phyloP scores from a whole-genome alignment of 35 echinoderm and acorn worm species.

The Chiridota heheva region DNA sequence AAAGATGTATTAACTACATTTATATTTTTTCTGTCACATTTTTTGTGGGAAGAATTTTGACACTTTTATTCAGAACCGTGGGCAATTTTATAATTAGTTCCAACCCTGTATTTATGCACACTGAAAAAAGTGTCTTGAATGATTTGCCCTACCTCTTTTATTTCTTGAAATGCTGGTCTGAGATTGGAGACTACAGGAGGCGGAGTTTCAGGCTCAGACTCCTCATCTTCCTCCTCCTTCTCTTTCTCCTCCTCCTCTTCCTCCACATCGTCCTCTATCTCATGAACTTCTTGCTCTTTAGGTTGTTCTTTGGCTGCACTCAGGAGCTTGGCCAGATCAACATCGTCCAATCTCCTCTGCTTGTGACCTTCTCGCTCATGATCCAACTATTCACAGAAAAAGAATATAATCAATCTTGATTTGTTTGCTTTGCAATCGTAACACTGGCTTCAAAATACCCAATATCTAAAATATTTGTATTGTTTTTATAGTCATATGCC shows the following conservation, averaged over 20 bases:
- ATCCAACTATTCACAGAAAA: constrained; percentile 52
- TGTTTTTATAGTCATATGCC: no score
- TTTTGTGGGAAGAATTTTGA: no score
- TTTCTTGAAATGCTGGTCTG: constrained; percentile 42
- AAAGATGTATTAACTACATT: no score
- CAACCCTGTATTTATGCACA: no score
- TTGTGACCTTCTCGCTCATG: constrained; percentile 83
- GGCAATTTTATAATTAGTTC: no score
- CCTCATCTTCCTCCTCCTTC: constrained; percentile 14
- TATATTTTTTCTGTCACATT: no score
- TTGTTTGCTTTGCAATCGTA: no score
- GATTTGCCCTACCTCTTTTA: constrained; percentile 11
- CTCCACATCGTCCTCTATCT: constrained; percentile 15
- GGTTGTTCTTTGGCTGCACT: constrained; percentile 55
- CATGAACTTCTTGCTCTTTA: constrained; percentile 56
- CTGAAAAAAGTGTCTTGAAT: no score
- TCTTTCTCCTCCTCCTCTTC: constrained; percentile 19
- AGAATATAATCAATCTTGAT: no score
- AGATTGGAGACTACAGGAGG: background rate
- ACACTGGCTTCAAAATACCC: no score
- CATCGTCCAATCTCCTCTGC: constrained; percentile 57
- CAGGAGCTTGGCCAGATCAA: constrained; percentile 25
- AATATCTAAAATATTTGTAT: no score
- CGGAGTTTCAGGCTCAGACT: background rate
- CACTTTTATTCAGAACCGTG: no score